Base-by-base conservation (phyloP, 2,113 vertebrate genomes). In the Crotalus helleri region DNA sequence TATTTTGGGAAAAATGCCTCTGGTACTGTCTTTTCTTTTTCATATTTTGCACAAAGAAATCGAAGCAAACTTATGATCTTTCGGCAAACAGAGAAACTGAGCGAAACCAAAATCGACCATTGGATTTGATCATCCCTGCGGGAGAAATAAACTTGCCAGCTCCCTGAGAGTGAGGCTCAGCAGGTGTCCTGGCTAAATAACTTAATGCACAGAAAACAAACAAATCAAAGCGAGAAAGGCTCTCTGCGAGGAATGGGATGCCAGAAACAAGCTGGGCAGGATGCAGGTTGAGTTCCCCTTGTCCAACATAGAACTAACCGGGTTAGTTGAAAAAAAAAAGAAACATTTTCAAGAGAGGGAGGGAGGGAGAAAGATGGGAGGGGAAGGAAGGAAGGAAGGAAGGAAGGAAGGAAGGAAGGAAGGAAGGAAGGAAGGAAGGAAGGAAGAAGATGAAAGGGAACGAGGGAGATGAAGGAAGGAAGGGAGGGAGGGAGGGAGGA, bases 401-500 rank as follows among this genome's bases (percentile, higher is more conserved):
- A 64, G 5, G 59, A 26, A 26, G 24, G 24, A 64, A 64, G 24
- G 23, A 21, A 5, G 59, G 24, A 64, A 21, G 59, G 24, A 21
- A 26, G 59, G 26, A 21, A 21, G 4, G 26, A 15, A 21, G 59
- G 17, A 6, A 17, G 13, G 17, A n/a, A n/a, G n/a, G n/a, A n/a
- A n/a, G n/a, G n/a, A n/a, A 15, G 46, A 24, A 3, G 39, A 39
- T 39, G 39, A 2, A 2, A 39, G 39, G 39, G 39, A 39, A 39
- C 2, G 39, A 39, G 39, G 39, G 1, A 53, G 86, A 29, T 26
- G 24, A 53, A 53, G 10, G 24, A 4, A 3, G 23, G 8, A 46
- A 4, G 2, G 8, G 4, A 21, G 4, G 21, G 10, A 4, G 0
- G 85, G 1, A 51, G 1, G 46, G 12, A 1, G 29, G 24, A 0